phyloP scores from a whole-genome alignment of 1,140 invertebrate species.

The Daktulosphaira vitifoliae region DNA sequence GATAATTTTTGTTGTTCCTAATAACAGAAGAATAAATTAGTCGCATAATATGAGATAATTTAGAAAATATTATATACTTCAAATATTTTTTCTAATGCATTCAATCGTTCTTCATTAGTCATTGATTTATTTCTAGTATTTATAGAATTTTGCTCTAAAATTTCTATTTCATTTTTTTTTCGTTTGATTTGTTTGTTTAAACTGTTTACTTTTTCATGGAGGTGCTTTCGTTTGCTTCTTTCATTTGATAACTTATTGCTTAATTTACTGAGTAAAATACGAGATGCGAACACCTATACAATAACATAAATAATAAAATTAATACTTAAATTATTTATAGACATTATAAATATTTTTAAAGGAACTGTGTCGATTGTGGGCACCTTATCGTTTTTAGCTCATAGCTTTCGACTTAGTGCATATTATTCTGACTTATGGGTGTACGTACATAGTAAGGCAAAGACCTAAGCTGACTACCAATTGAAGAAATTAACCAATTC shows the following conservation, averaged over 20 bases:
- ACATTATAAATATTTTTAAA: too few relatives aligned
- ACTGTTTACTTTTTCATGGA: not conserved
- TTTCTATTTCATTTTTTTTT: not conserved
- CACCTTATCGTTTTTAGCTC: too few relatives aligned
- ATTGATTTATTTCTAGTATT: constrained; percentile 10
- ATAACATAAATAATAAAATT: too few relatives aligned
- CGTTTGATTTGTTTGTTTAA: constrained; percentile 3
- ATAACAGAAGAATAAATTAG: not conserved
- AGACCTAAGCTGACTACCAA: too few relatives aligned
- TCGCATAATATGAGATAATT: too few relatives aligned
- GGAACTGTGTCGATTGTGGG: too few relatives aligned
- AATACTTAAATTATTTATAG: too few relatives aligned
- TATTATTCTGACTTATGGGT: too few relatives aligned
- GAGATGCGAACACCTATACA: not conserved
- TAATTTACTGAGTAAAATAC: not conserved
- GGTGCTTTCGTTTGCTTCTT: constrained; percentile 9
- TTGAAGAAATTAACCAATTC: too few relatives aligned
- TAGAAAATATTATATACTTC: too few relatives aligned
- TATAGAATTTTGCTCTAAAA: not conserved
- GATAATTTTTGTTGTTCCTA: not conserved
- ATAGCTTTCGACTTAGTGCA: too few relatives aligned
- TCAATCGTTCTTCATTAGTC: constrained; percentile 8
- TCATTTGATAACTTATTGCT: constrained; percentile 10
- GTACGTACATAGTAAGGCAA: too few relatives aligned
- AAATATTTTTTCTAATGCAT: constrained; percentile 1